Conservation (phyloP, 53 echinoderm and acorn worm genomes). For the Apostichopus leukothele region DNA sequence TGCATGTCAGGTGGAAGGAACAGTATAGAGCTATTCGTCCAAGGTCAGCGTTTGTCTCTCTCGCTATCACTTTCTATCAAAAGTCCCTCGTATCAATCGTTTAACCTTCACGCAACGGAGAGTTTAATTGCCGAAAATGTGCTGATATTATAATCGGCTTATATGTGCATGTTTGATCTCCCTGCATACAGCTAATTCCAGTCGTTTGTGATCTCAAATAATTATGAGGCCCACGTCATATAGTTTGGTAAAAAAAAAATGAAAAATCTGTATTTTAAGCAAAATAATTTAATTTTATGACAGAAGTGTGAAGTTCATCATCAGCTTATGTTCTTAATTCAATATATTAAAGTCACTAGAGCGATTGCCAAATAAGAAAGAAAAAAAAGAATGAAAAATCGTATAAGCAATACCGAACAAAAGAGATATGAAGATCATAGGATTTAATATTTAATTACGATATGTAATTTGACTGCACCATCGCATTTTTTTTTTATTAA, state of each 20-base stretch:
- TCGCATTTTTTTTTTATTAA: no score
- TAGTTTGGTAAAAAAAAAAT: neutral
- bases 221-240: neutral
- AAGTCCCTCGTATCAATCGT: neutral
- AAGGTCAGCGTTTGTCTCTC: no score
- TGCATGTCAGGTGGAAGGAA: no score
- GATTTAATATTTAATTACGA: neutral
- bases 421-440: neutral
- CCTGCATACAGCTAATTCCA: neutral
- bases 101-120: neutral
- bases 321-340: neutral
- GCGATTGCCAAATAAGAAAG: neutral
- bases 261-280: neutral
- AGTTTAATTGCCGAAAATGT: neutral
- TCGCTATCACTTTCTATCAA: neutral
- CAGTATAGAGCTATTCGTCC: no score
- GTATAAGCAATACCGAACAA: neutral
- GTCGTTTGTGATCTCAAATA: neutral
- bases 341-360: neutral
- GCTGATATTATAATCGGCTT: neutral
- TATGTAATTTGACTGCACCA: neutral
- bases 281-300: neutral
- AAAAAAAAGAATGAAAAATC: neutral
- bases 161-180: neutral
- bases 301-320: neutral